Base-by-base conservation (phyloP, 2,113 vertebrate genomes). In the Colossoma macropomum region DNA sequence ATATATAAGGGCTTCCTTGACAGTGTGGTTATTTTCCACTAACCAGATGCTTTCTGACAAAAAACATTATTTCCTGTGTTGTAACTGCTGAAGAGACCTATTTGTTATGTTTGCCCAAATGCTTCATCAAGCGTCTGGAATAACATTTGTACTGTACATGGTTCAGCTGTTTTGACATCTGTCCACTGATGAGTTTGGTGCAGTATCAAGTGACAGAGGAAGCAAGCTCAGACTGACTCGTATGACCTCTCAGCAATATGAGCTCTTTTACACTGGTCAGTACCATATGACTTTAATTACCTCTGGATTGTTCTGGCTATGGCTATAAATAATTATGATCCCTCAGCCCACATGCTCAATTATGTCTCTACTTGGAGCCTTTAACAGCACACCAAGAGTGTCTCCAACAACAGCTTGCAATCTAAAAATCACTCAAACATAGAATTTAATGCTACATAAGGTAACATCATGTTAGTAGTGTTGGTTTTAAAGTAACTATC, bases 11-110 rank as follows among this genome's bases (percentile, higher is more conserved):
- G 69, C 52, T 76, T 68, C 54, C 28, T 4, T 81, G 38, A 69
- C 30, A 52, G 52, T 70, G 27, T 30, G 1, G 62, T 79, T 84
- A 87, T 84, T 75, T 76, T 28, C n/a, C 52, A 30, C n/a, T 82
- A 28, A 75, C 1, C 79, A 82, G 11, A 72, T 17, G 11, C 30
- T 60, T 81, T 84, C 63, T 32, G 25, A 32, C 23, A 4, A n/a
- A 19, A 21, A 0, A 41, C 71, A 34, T 19, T 59, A 54, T 48
- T 77, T 83, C 74, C 81, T 83, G 81, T 70, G n/a, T 60, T 60
- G 10, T 17, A 69, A 17, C 50, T 4, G 45, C 27, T 45, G 0
- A 45, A 52, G 27, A 1, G 15, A 9, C 30, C 48, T 52, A 1
- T 65, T 38, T 66, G 11, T 32, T 69, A 16, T 66, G 17, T 11